These are phyloP conservation scores for Tribolium castaneum DNA, from an alignment of 1,140 invertebrate species.

Conservation along the genomic window DNA sequence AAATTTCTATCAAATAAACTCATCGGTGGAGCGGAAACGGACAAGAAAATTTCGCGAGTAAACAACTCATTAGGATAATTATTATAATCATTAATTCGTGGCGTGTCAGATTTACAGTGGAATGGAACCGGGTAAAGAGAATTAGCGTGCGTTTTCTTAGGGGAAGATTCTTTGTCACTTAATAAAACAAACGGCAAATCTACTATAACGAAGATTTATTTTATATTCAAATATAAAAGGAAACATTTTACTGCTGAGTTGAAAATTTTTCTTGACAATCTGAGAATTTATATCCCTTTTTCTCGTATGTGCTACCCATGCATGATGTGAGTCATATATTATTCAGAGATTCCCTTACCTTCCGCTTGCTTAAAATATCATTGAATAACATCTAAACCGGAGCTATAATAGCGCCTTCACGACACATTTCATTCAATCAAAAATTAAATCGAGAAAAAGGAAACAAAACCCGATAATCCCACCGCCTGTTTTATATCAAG, in stretches of 20 bases:
- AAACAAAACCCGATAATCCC: background rate
- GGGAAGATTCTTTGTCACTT: conserved; percentile 41
- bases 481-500: background rate
- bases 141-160: conserved; percentile 15
- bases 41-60: conserved; percentile 2
- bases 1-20: conserved; percentile 33
- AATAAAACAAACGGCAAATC: conserved; percentile 43
- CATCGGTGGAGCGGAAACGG: background rate
- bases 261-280: conserved; percentile 56
- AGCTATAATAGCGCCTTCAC: background rate
- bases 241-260: conserved; percentile 53
- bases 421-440: conserved; percentile 1
- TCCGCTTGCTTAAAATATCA: conserved; percentile 48
- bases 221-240: conserved; percentile 52
- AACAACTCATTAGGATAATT: conserved; percentile 33
- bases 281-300: conserved; percentile 55
- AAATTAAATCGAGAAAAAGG: conserved; percentile 5
- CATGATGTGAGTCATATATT: conserved; percentile 49
- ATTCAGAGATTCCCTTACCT: conserved; percentile 51
- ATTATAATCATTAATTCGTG: conserved; percentile 22
- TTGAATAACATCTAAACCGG: conserved; percentile 45
- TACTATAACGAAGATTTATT: conserved; percentile 52
- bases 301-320: conserved; percentile 46
- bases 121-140: conserved; percentile 5
- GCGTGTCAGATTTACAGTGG: conserved; percentile 5